Evolutionary conservation across 2,113 vertebrate genomes (phyloP).

Genomic region (Lagopus leucura): DNA sequence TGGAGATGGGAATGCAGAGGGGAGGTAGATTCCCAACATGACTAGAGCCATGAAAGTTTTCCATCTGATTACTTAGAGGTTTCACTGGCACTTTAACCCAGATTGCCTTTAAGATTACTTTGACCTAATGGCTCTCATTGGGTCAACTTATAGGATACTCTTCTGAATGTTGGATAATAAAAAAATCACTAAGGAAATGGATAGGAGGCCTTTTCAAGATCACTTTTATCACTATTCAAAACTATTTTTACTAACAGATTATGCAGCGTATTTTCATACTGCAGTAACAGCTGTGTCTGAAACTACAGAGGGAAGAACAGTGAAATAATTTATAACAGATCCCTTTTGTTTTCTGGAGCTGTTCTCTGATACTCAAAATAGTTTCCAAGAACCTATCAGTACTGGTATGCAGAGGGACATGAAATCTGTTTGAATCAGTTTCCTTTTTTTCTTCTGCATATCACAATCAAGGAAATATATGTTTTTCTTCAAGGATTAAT

Average conservation of each 20-base stretch:
- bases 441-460: neutral
- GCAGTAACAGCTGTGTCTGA: neutral
- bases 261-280: neutral
- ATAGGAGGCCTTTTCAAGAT: neutral
- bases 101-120: neutral
- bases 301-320: neutral
- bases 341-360: neutral
- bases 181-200: neutral
- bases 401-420: neutral
- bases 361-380: neutral
- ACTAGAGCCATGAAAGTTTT: neutral
- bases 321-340: neutral
- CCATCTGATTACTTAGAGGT: neutral
- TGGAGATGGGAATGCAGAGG: neutral
- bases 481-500: neutral
- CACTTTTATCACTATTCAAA: neutral
- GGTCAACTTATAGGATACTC: neutral
- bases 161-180: neutral
- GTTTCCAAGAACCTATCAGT: neutral
- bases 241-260: neutral
- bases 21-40: neutral
- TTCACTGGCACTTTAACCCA: neutral
- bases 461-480: neutral
- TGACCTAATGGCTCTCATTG: neutral
- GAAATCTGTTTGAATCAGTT: neutral